phyloP scores from a whole-genome alignment of 2,113 vertebrate species.

The Heterotis niloticus region DNA sequence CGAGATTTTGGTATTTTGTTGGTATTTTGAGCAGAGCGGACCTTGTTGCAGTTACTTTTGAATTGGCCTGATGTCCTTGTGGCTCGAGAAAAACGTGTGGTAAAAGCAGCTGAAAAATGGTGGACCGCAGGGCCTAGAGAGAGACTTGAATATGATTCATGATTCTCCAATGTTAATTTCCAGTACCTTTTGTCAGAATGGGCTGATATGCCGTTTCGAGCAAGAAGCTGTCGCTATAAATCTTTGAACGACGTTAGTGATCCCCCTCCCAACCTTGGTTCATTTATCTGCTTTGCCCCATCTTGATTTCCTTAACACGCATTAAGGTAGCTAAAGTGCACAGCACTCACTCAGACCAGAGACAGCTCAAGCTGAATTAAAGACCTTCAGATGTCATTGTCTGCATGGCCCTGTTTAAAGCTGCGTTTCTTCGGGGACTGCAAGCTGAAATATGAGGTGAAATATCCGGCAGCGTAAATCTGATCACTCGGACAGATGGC shows the following conservation, averaged over 20 bases:
- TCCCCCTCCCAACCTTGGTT: slow-evolving; percentile 25
- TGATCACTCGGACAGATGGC: slow-evolving; percentile 78
- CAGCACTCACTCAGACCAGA: slow-evolving; percentile 67
- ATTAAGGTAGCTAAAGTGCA: slow-evolving; percentile 51
- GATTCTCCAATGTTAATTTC: slow-evolving; percentile 73
- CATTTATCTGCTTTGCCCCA: slow-evolving; percentile 25
- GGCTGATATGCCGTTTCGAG: slow-evolving; percentile 42
- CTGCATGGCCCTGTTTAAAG: slow-evolving; percentile 68
- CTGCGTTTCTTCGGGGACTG: slow-evolving; percentile 69
- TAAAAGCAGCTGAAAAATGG: slow-evolving; percentile 71
- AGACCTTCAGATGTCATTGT: slow-evolving; percentile 82
- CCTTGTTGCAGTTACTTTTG: slow-evolving; percentile 34
- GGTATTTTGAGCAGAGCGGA: slow-evolving; percentile 29
- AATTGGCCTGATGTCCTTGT: slow-evolving; percentile 72
- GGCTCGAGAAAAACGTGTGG: slow-evolving; percentile 76
- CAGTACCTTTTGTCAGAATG: slow-evolving; percentile 72
- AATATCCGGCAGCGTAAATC: slow-evolving; percentile 74
- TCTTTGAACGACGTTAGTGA: slow-evolving; percentile 48
- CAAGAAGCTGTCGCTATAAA: slow-evolving; percentile 56
- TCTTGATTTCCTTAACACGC: slow-evolving; percentile 61
- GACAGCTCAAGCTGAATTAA: slow-evolving; percentile 58
- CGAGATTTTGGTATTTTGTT: neutral
- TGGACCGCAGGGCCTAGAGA: slow-evolving; percentile 77
- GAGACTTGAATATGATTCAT: slow-evolving; percentile 76
- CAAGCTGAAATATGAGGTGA: slow-evolving; percentile 72